Percentiles rank a stretch among this genome's conserved stretches.
phyloP scores from a whole-genome alignment of 1,140 invertebrate species.

The Meloidogyne exigua region DNA sequence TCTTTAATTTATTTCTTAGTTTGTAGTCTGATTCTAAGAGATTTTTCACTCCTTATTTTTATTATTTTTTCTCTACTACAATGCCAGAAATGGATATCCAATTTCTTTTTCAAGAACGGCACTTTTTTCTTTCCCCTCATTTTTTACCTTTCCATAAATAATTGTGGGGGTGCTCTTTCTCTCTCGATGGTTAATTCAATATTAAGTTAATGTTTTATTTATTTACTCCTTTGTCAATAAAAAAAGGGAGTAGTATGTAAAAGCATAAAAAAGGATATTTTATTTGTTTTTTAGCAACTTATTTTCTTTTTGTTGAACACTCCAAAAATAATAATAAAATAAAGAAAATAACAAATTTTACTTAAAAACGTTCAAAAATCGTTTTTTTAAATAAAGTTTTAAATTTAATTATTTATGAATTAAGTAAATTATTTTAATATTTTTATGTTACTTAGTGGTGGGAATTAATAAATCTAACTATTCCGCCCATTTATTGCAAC shows the following conservation, averaged over 20 bases:
- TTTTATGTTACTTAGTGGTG: too few relatives aligned
- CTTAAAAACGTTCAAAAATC: too few relatives aligned
- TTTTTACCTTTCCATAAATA: background rate
- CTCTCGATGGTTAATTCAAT: background rate
- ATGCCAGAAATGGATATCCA: background rate
- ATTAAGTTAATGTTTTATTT: slow-evolving; percentile 5
- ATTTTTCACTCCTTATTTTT: background rate
- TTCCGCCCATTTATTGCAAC: too few relatives aligned
- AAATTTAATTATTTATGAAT: too few relatives aligned
- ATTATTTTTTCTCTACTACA: background rate
- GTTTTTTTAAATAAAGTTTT: too few relatives aligned
- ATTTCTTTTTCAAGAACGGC: background rate
- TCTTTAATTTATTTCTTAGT: background rate
- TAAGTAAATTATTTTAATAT: too few relatives aligned
- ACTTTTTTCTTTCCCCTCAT: too few relatives aligned
- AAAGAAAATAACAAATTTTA: too few relatives aligned
- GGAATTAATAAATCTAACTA: too few relatives aligned
- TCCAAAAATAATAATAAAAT: too few relatives aligned
- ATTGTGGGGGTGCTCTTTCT: background rate
- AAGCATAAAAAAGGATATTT: background rate
- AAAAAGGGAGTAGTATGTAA: background rate
- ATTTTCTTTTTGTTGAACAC: background rate
- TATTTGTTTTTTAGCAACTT: background rate
- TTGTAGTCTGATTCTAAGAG: background rate
- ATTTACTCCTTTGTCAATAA: background rate